phyloP scores from a whole-genome alignment of 2,113 vertebrate genomes.

The Pteruthius melanotis region DNA sequence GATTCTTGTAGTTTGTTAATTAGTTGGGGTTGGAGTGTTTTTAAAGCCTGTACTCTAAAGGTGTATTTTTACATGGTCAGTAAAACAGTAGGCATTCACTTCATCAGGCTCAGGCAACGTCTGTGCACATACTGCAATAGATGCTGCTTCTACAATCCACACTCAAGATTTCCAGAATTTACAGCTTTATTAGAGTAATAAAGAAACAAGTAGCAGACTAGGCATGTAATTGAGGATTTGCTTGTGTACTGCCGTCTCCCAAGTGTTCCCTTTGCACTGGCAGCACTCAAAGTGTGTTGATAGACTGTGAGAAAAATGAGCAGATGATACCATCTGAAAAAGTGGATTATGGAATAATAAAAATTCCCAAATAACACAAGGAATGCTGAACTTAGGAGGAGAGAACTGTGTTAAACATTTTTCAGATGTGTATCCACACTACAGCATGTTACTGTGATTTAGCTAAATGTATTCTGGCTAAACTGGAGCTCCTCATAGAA shows the following conservation, averaged over 20 bases:
- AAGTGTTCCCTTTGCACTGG: not conserved
- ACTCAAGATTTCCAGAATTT: not conserved
- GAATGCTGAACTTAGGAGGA: not conserved
- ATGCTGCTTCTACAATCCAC: not conserved
- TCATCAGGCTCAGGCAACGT: not conserved
- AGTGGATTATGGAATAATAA: not conserved
- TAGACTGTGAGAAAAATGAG: not conserved
- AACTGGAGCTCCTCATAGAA: not conserved
- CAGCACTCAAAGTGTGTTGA: not conserved
- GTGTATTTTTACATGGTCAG: not conserved
- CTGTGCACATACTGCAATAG: not conserved
- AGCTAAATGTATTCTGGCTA: not conserved
- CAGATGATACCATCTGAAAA: not conserved
- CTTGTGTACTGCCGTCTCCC: not conserved
- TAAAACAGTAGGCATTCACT: not conserved
- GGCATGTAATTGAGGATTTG: constrained; percentile 1
- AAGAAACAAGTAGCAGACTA: not conserved
- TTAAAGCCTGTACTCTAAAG: not conserved
- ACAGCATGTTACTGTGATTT: not conserved
- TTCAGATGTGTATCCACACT: not conserved
- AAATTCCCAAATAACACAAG: not conserved
- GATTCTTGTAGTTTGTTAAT: not conserved
- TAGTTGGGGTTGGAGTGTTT: not conserved
- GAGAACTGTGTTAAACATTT: not conserved
- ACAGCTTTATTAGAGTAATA: not conserved